Percentiles rank a stretch among this genome's conserved stretches.
These are phyloP conservation scores for Rhagophthalmus giganteus DNA, from an alignment of 2,888 invertebrate species.

Conservation along the genomic window DNA sequence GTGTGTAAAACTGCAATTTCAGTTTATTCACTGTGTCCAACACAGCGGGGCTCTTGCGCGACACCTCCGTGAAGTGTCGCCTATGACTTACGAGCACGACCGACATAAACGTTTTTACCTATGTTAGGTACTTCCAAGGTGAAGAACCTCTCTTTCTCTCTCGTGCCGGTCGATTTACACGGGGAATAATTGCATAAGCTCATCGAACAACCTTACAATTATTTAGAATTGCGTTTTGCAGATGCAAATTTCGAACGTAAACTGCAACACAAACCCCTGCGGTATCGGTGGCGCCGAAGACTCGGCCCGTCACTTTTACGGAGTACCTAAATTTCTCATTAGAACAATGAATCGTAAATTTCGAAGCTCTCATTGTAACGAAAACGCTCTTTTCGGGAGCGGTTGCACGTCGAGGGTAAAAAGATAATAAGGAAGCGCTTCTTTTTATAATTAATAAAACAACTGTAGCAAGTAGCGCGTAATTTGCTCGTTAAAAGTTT, in stretches of 20 bases:
- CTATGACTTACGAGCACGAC: constrained; percentile 14
- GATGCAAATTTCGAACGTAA: constrained; percentile 17
- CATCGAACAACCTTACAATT: constrained; percentile 10
- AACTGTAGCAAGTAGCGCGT: constrained; percentile 35
- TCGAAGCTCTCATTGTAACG: too few species aligned
- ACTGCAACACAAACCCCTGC: constrained; percentile 21
- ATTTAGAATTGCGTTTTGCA: constrained; percentile 8
- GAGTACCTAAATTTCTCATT: too few species aligned
- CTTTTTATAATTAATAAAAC: constrained; percentile 42
- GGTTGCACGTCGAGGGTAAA: constrained; percentile 12
- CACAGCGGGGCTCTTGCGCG: constrained; percentile 34
- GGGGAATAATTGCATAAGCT: constrained; percentile 6
- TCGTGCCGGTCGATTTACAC: too few species aligned
- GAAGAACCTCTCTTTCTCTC: constrained; percentile 28
- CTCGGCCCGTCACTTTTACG: too few species aligned
- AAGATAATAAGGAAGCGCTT: constrained; percentile 23
- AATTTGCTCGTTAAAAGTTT: constrained; percentile 42
- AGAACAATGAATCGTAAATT: too few species aligned
- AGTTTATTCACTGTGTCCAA: constrained; percentile 36
- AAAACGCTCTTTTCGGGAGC: neutral
- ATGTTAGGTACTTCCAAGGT: constrained; percentile 20
- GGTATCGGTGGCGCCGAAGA: constrained; percentile 5
- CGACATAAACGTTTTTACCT: constrained; percentile 24
- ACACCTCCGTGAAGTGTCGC: constrained; percentile 33
- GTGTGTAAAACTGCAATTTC: constrained; percentile 36